Conservation (phyloP, 2,113 vertebrate species). For the Neopipo cinnamomea region DNA sequence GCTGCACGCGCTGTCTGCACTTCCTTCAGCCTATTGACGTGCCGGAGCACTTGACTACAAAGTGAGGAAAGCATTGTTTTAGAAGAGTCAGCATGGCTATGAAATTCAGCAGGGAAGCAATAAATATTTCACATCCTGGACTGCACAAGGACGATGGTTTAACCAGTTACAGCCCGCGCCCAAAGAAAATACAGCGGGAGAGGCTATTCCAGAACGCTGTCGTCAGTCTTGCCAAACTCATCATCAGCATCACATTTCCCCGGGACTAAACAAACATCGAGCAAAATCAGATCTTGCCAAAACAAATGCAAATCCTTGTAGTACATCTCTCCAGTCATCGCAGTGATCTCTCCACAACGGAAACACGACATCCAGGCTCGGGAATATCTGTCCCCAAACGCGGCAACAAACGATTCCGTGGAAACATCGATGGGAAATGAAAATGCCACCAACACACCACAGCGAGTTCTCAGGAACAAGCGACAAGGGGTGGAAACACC, state of each 20-base stretch:
- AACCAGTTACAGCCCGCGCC: neutral
- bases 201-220: neutral
- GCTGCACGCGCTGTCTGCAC: accelerated
- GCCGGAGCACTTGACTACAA: neutral
- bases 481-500: neutral
- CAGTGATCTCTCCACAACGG: accelerated
- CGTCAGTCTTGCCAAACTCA: neutral
- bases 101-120: neutral
- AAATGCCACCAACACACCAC: neutral
- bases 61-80: neutral
- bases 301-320: neutral
- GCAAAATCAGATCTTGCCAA: neutral
- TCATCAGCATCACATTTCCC: neutral
- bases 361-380: neutral
- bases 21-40: neutral
- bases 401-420: neutral
- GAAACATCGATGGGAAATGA: neutral
- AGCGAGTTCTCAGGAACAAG: neutral
- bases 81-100: neutral
- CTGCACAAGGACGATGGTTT: neutral
- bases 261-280: neutral
- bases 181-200: accelerated
- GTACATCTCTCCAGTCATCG: neutral
- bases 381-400: neutral
- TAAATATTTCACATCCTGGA: neutral